Evolutionary conservation across 2,888 invertebrate species (phyloP).

Genomic region (Pollenia angustigena): DNA sequence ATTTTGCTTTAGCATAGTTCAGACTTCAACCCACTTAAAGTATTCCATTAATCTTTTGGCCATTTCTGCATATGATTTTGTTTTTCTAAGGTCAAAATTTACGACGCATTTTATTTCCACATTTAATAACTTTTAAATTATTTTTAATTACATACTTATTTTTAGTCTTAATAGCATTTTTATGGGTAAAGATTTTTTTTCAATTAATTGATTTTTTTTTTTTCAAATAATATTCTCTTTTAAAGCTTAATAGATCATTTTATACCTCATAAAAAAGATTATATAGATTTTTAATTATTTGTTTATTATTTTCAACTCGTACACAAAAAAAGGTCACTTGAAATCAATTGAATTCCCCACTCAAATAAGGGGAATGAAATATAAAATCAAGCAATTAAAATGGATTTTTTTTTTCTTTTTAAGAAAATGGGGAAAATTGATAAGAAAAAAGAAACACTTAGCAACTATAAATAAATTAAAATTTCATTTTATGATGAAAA

Average conservation of each 20-base stretch:
- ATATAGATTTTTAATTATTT: constrained; percentile 72
- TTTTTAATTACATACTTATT: constrained; percentile 13
- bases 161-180: constrained; percentile 11
- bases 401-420: neutral
- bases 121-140: constrained; percentile 47
- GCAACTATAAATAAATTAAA: constrained; percentile 22
- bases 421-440: constrained; percentile 47
- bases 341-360: constrained; percentile 55
- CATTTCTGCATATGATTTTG: neutral
- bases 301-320: constrained; percentile 65
- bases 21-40: too few species aligned
- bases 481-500: neutral
- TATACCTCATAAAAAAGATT: constrained; percentile 72
- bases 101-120: neutral
- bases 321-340: constrained; percentile 66
- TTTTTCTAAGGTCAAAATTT: constrained; percentile 2
- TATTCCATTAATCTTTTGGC: too few species aligned
- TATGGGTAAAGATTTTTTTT: neutral
- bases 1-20: too few species aligned
- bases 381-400: constrained; percentile 38
- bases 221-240: neutral
- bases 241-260: constrained; percentile 69
- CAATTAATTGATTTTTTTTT: constrained; percentile 19
- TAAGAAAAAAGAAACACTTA: constrained; percentile 61
- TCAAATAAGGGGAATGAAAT: neutral